Evolutionary conservation across 2,888 invertebrate species (phyloP).

Genomic region (Lamellibrachia satsuma): DNA sequence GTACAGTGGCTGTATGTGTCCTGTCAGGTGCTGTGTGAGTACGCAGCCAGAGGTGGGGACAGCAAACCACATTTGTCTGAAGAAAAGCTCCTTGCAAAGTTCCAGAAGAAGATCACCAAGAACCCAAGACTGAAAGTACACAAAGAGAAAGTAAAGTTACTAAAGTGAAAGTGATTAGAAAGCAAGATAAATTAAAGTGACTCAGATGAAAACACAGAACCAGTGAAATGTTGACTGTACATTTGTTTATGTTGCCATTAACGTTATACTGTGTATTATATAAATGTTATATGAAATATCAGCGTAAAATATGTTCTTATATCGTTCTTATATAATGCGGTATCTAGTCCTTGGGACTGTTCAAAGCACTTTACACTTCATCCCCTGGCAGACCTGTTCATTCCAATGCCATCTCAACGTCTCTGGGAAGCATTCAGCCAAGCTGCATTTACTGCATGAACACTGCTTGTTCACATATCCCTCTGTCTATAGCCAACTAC

Average conservation of each 20-base stretch:
- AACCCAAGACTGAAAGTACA: slow-evolving; percentile 30
- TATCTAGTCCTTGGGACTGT: too few relatives aligned
- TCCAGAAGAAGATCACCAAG: slow-evolving; percentile 37
- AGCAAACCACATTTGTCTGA: slow-evolving; percentile 26
- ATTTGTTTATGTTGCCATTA: background rate
- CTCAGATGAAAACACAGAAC: background rate
- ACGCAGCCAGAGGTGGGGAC: slow-evolving; percentile 28
- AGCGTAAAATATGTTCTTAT: background rate
- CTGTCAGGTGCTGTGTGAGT: slow-evolving; percentile 34
- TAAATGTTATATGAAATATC: background rate
- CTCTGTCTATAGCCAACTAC: too few relatives aligned
- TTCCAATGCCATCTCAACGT: too few relatives aligned
- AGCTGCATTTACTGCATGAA: too few relatives aligned
- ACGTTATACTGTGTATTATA: background rate
- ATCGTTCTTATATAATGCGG: too few relatives aligned
- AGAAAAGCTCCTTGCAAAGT: slow-evolving; percentile 35
- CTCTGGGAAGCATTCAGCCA: too few relatives aligned
- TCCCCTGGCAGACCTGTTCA: too few relatives aligned
- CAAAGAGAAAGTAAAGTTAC: slow-evolving; percentile 34
- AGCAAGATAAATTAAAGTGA: background rate
- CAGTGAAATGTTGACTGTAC: background rate
- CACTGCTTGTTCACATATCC: too few relatives aligned
- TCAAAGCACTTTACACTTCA: too few relatives aligned
- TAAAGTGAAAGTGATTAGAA: slow-evolving; percentile 7
- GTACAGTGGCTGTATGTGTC: background rate